Evolutionary conservation across 92 coral and sea anemone species (phyloP).

Genomic region (Parazoanthus swiftii): DNA sequence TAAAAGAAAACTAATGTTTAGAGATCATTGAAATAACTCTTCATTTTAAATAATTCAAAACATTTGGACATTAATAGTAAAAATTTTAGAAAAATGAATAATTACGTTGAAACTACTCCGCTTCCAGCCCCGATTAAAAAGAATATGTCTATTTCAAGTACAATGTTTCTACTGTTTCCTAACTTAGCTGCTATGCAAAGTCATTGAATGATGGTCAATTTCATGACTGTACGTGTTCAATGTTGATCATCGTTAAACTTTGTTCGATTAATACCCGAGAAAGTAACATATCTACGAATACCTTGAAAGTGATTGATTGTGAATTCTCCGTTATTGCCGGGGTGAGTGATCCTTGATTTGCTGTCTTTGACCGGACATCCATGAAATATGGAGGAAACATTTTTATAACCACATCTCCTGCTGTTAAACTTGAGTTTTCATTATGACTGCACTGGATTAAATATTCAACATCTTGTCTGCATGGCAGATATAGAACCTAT

Average conservation of each 20-base stretch:
- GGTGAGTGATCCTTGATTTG: not conserved
- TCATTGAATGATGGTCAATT: too few species aligned
- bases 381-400: conserved; percentile 33
- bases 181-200: too few species aligned
- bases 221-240: too few species aligned
- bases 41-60: too few species aligned
- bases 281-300: not conserved
- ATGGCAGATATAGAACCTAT: not conserved
- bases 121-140: too few species aligned
- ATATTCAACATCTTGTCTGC: conserved; percentile 35
- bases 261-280: not conserved
- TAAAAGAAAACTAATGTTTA: too few species aligned
- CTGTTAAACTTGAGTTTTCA: not conserved
- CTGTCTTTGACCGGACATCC: not conserved
- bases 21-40: too few species aligned
- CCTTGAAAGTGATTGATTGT: not conserved
- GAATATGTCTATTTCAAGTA: too few species aligned
- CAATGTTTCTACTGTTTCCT: too few species aligned
- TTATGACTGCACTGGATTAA: conserved; percentile 25
- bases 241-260: not conserved
- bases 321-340: not conserved
- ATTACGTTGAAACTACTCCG: too few species aligned
- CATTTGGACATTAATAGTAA: too few species aligned
- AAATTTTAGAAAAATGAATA: too few species aligned
- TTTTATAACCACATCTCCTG: not conserved